Percentiles rank a stretch among this genome's conserved stretches.
phyloP scores from a whole-genome alignment of 1,140 invertebrate genomes.

The Thalassaphorura encarpata region DNA sequence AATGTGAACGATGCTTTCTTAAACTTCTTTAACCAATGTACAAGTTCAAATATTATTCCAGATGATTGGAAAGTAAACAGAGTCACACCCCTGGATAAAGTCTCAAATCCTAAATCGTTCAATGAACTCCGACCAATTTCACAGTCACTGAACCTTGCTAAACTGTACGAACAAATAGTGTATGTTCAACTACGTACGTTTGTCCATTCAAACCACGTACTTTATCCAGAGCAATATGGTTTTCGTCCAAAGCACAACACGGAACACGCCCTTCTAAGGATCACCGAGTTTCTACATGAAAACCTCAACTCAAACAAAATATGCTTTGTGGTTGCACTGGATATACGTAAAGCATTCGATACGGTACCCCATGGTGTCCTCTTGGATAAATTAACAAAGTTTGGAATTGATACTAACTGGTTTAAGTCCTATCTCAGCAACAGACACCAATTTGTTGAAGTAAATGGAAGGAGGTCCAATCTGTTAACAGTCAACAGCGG shows the following conservation, averaged over 20 bases:
- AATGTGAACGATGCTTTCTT: no score
- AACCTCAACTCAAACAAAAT: not conserved
- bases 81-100: no score
- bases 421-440: not conserved
- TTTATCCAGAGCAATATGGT: conserved; percentile 1
- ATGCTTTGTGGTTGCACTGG: not conserved
- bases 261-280: not conserved
- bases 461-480: no score
- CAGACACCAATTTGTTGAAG: no score
- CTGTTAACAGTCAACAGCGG: no score
- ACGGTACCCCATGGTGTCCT: not conserved
- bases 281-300: conserved; percentile 4
- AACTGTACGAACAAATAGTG: not conserved
- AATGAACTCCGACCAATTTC: not conserved
- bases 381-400: not conserved
- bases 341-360: conserved; percentile 14
- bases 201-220: not conserved
- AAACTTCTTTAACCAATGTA: no score
- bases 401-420: not conserved
- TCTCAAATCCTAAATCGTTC: no score
- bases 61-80: no score
- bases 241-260: conserved; percentile 2
- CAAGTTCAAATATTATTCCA: no score
- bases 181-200: not conserved
- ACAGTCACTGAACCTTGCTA: not conserved